Base-by-base conservation (phyloP, 1,140 invertebrate genomes). In the Marisa cornuarietis region DNA sequence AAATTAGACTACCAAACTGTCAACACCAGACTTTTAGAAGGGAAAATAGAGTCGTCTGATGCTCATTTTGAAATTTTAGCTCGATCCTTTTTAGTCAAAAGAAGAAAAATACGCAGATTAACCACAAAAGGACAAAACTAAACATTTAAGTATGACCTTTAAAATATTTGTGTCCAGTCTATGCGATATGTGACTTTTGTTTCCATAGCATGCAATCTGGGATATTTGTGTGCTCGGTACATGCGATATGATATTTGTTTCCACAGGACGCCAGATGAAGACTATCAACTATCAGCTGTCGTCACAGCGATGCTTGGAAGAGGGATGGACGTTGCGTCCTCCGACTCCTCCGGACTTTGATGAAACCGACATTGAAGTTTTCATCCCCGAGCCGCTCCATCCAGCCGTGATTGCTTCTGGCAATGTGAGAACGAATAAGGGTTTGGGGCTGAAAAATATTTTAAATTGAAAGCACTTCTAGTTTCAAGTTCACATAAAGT, bases 201-300 rank as follows among this genome's bases (percentile, higher is more conserved):
- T 18, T 68, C 11, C 14, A 10, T 49, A 77, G 88, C n/a, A n/a
- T n/a, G n/a, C n/a, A n/a, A n/a, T n/a, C n/a, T n/a, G n/a, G n/a
- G n/a, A n/a, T n/a, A n/a, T 63, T 63, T 11, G 20, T 22, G 24
- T 18, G 20, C n/a, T 76, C 42, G 11, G 26, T 54, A 71, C 26
- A 31, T 66, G 18, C 78, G 77, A 16, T 22, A 83, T 86, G 78
- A 80, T 87, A 86, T 88, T 81, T 58, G 8, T 58, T 18, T 68
- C 11, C 14, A 10, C 65, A 77, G 88, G 89, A 14, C 84, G 88
- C 20, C 87, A 90, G 81, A 90, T 91, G 86, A 90, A 90, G 81
- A 90, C 90, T 8, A 91, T 91, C 83, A 91, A 90, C 81, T 91
- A 90, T 78, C 89, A 90, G 83, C 79, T 91, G 26, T 91, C 90